A percentile compares a stretch with the other conserved stretches of the same genome.
These are phyloP conservation scores for Patella vulgata DNA, from an alignment of 1,140 invertebrate species.

Conservation along the genomic window DNA sequence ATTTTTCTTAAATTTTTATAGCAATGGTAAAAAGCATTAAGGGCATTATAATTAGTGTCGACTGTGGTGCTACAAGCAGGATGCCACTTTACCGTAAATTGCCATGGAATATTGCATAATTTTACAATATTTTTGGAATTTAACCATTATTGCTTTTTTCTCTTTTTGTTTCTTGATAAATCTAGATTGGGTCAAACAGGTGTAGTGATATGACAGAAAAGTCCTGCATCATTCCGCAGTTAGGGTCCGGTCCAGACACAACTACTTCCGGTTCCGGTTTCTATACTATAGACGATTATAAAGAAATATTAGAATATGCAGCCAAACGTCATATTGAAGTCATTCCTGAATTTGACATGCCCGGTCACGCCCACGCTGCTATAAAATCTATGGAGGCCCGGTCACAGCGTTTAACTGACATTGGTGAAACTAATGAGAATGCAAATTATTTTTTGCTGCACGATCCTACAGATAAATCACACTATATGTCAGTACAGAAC, in stretches of 20 bases:
- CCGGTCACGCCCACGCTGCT: constrained; percentile 57
- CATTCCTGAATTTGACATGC: constrained; percentile 63
- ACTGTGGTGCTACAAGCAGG: no score
- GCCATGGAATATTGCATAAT: no score
- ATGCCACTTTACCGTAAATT: no score
- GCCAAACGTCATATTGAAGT: constrained; percentile 51
- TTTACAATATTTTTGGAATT: no score
- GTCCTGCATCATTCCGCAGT: constrained; percentile 38
- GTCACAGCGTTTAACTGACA: constrained; percentile 19
- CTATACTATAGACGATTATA: constrained; percentile 52
- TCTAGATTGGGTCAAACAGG: constrained; percentile 48
- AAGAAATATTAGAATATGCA: constrained; percentile 54
- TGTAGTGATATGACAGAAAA: constrained; percentile 51
- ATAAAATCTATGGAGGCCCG: constrained; percentile 55
- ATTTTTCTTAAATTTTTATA: no score
- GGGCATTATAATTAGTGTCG: no score
- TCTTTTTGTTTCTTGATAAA: no score
- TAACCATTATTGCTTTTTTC: no score
- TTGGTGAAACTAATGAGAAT: constrained; percentile 25
- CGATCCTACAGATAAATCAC: constrained; percentile 50
- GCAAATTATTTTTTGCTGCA: constrained; percentile 42
- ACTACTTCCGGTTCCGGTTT: constrained; percentile 44
- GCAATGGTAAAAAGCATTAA: no score
- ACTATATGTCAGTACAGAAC: constrained; percentile 55
- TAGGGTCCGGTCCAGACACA: constrained; percentile 52